Evolutionary conservation across 2,797 vertebrate species (phyloP), one percentile per base, ranked within the genome.

Genomic region (Argyrosomus regius): DNA sequence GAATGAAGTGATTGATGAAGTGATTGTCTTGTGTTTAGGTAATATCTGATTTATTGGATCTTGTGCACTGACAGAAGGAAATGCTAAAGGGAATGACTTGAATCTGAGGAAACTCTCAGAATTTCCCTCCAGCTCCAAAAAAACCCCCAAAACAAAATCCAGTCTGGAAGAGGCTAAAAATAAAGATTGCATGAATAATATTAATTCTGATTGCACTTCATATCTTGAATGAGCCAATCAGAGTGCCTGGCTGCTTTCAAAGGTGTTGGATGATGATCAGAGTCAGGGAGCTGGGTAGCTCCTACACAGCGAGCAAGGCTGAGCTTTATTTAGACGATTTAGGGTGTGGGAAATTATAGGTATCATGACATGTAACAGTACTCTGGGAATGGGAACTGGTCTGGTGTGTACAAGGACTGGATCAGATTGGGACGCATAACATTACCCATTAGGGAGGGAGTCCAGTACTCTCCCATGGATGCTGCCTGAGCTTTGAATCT

Each of bases 191-290:
- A 28, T 50, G 73, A 84, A 72, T 75, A 39, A 53, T 77, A 62
- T 76, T 69, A 62, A 67, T 48, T 41, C 63, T 86, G 80, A 84
- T 88, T 87, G 63, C 1, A 0, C 10, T 49, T 79, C 60, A 76
- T 70, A 67, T 63, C 14, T 70, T 48, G 45, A 86, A 72, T 35
- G 26, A 80, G 68, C 72, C 66, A 85, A 78, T 84, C 81, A 67
- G 56, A 6, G 71, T 6, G 52, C 35, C 11, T 73, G 62, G 63
- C 63, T 65, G 71, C 35, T 56, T 75, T 65, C 58, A 72, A 75
- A 76, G 43, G 60, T 72, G 31, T 39, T 58, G 56, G 69, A 66
- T 57, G 82, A 75, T 20, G 24, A 77, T 66, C 73, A 70, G 24
- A 22, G 16, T 63, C 22, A 52, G 50, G 20, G 22, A 77, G 52